Conservation (phyloP, 2,797 vertebrate species). For the Echeneis naucrates region DNA sequence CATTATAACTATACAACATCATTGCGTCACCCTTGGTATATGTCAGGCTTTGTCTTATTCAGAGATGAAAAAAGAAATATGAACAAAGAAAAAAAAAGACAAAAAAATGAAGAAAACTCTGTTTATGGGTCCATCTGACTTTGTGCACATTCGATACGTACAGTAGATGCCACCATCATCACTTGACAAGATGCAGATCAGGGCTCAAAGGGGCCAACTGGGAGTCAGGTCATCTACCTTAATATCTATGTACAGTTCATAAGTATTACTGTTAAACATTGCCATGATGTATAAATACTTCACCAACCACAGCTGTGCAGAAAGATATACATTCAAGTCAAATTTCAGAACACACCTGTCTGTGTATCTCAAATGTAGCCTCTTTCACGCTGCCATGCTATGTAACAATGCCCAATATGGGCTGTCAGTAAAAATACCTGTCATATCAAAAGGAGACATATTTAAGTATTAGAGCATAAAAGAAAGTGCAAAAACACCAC, state of each 20-base stretch:
- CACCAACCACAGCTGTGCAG: conserved; percentile 51
- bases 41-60: conserved; percentile 80
- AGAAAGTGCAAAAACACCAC: conserved; percentile 75
- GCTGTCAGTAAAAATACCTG: conserved; percentile 57
- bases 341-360: conserved; percentile 57
- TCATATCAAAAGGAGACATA: conserved; percentile 77
- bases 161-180: conserved; percentile 49
- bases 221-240: conserved; percentile 52
- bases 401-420: conserved; percentile 55
- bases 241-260: conserved; percentile 71
- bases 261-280: conserved; percentile 68
- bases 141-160: conserved; percentile 71
- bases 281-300: conserved; percentile 54
- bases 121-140: conserved; percentile 62
- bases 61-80: conserved; percentile 52
- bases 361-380: conserved; percentile 79
- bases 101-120: conserved; percentile 42
- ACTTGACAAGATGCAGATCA: conserved; percentile 47
- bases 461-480: conserved; percentile 81
- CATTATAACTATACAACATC: conserved; percentile 80
- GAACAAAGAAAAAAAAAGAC: conserved; percentile 9
- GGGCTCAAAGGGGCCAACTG: conserved; percentile 43
- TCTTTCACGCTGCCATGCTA: conserved; percentile 68
- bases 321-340: conserved; percentile 46
- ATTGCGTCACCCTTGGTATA: conserved; percentile 77